Evolutionary conservation across 2,113 vertebrate species (phyloP).

Genomic region (Paradoxurus hermaphroditus): DNA sequence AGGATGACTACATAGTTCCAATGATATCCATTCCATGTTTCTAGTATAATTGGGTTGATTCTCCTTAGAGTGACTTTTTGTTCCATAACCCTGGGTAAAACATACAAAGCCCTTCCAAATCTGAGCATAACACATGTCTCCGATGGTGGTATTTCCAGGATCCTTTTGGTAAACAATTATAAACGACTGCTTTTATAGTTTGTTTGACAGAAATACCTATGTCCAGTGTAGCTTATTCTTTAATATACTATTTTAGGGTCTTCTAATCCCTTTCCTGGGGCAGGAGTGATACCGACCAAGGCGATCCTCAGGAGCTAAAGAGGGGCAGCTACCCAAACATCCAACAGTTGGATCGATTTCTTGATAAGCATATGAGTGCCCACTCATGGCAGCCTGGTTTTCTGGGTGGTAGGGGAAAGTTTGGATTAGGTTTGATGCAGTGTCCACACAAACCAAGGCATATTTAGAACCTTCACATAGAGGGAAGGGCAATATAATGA

Average conservation of each 20-base stretch:
- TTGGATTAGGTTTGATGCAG: no score
- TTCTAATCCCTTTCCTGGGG: neutral
- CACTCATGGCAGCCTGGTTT: no score
- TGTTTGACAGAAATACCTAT: neutral
- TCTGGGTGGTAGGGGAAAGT: no score
- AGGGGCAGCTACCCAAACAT: neutral
- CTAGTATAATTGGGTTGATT: neutral
- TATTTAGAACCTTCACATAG: no score
- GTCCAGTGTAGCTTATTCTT: neutral
- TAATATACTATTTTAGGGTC: neutral
- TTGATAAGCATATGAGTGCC: neutral
- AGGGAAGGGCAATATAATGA: no score
- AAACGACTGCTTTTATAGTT: neutral
- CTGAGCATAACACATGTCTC: neutral
- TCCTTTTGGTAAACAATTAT: neutral
- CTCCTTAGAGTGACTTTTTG: neutral
- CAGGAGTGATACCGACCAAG: neutral
- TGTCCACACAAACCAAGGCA: no score
- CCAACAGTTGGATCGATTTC: neutral
- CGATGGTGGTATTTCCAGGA: neutral
- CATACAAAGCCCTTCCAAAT: neutral
- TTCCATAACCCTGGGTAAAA: neutral
- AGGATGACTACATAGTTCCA: neutral
- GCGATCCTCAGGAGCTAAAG: neutral
- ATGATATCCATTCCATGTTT: neutral